phyloP scores from a whole-genome alignment of 1,140 invertebrate species.

The Araneus ventricosus region DNA sequence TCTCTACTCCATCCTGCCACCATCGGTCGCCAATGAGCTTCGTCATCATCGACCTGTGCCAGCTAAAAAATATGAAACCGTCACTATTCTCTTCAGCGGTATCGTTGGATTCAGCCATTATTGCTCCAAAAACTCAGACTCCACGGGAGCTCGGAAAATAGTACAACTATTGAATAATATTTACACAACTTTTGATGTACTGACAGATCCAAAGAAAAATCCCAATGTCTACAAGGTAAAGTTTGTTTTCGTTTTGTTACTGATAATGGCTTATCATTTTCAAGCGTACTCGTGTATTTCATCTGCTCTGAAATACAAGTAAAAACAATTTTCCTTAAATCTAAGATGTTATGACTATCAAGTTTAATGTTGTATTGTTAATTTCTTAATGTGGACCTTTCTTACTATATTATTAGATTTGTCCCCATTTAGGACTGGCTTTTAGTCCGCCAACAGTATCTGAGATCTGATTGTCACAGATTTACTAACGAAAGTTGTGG shows the following conservation, averaged over 20 bases:
- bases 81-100: conserved; percentile 95
- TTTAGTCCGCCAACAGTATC: no score
- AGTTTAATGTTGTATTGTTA: no score
- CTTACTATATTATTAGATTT: no score
- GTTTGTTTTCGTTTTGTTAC: no score
- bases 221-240: conserved; percentile 96
- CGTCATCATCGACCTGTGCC: conserved; percentile 93
- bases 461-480: no score
- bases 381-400: no score
- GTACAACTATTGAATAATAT: conserved; percentile 94
- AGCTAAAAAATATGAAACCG: conserved; percentile 91
- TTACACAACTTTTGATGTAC: conserved; percentile 93
- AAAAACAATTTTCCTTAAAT: background rate
- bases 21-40: conserved; percentile 94
- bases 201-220: conserved; percentile 94
- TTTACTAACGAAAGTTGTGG: no score
- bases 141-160: conserved; percentile 93
- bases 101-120: conserved; percentile 95
- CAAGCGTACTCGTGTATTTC: no score
- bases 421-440: no score
- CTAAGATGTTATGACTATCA: background rate
- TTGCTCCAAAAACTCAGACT: conserved; percentile 90
- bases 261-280: no score
- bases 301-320: no score
- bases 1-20: conserved; percentile 95